These are phyloP conservation scores for Cinclus cinclus DNA, from an alignment of 2,113 vertebrate species.

Conservation along the genomic window DNA sequence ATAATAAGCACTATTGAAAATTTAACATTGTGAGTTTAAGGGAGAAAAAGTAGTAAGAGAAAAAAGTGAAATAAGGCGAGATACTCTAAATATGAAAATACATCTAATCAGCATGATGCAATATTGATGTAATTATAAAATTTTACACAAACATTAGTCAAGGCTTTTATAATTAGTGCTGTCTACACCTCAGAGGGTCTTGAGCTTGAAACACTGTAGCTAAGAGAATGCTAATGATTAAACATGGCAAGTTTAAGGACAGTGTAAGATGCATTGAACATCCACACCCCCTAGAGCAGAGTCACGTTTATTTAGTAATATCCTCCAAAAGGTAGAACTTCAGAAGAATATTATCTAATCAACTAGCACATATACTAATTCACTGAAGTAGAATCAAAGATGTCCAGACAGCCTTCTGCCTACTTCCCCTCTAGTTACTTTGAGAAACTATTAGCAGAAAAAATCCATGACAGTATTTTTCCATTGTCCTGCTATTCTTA, in stretches of 20 bases:
- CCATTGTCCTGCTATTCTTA: not conserved
- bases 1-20: not conserved
- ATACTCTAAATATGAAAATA: not conserved
- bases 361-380: not conserved
- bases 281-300: not conserved
- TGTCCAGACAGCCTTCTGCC: not conserved
- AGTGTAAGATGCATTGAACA: not conserved
- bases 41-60: not conserved
- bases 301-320: not conserved
- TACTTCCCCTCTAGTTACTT: not conserved
- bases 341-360: not conserved
- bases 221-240: not conserved
- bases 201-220: not conserved
- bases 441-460: not conserved
- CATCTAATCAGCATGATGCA: not conserved
- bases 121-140: not conserved
- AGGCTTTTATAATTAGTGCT: slow-evolving; percentile 38
- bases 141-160: slow-evolving; percentile 37
- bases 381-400: not conserved
- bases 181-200: not conserved
- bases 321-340: not conserved
- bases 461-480: not conserved
- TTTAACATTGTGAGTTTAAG: not conserved
- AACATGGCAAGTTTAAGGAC: not conserved
- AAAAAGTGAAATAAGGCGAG: not conserved